These are phyloP conservation scores for Illadopsis cleaveri DNA, from an alignment of 2,113 vertebrate species.

Conservation along the genomic window DNA sequence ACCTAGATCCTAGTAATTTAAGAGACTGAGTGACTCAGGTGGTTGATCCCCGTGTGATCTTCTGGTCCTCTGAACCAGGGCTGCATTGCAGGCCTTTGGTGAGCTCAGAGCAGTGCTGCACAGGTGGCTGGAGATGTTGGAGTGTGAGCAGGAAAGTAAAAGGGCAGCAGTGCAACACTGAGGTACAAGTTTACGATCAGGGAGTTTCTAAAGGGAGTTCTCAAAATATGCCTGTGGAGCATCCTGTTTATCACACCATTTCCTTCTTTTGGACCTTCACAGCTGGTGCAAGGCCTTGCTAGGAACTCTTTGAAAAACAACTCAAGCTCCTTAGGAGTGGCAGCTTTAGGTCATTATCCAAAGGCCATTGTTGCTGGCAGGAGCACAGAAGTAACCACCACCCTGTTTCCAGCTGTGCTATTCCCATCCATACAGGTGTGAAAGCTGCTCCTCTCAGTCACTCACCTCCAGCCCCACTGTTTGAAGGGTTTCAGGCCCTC, in stretches of 20 bases:
- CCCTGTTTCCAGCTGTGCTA: not conserved
- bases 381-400: not conserved
- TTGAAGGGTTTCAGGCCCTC: not conserved
- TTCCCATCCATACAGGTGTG: not conserved
- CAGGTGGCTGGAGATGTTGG: not conserved
- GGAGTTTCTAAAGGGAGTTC: not conserved
- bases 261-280: not conserved
- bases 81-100: not conserved
- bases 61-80: not conserved
- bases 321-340: not conserved
- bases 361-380: not conserved
- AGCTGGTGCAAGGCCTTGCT: not conserved
- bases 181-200: not conserved
- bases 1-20: not conserved
- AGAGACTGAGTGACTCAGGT: not conserved
- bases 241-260: not conserved
- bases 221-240: not conserved
- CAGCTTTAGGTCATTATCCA: not conserved
- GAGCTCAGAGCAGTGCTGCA: not conserved
- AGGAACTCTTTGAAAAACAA: not conserved
- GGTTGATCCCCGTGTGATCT: not conserved
- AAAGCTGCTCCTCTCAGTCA: not conserved
- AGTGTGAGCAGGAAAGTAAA: not conserved
- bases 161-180: not conserved
- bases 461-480: not conserved